Evolutionary conservation across 1,140 invertebrate species (phyloP).

Genomic region (Potamilus streckersoni): DNA sequence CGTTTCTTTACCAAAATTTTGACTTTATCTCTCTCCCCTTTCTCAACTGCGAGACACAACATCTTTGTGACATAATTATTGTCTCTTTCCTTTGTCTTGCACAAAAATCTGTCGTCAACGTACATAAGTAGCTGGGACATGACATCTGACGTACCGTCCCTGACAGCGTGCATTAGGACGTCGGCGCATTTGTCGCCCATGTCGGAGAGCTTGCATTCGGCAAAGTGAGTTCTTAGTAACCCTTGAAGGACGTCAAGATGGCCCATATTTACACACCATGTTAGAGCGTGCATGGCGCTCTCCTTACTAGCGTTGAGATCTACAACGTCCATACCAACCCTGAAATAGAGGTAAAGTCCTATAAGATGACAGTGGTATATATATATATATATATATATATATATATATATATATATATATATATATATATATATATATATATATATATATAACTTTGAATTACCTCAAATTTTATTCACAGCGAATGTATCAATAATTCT

Average conservation of each 20-base stretch:
- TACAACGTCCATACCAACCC: constrained; percentile 7
- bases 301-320: neutral
- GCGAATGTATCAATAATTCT: too few species aligned
- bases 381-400: too few species aligned
- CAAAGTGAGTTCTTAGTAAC: neutral
- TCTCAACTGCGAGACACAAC: constrained; percentile 11
- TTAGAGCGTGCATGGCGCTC: constrained; percentile 5
- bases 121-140: neutral
- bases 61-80: constrained; percentile 4
- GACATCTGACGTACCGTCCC: neutral
- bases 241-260: neutral
- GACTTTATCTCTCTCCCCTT: constrained; percentile 1
- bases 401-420: too few species aligned
- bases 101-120: neutral
- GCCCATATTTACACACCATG: constrained; percentile 9
- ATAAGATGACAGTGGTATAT: too few species aligned
- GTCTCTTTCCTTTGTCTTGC: neutral
- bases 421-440: too few species aligned
- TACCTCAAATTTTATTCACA: too few species aligned
- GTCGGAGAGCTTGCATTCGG: neutral
- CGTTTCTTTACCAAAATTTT: constrained; percentile 1
- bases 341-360: too few species aligned
- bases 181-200: neutral
- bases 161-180: neutral
- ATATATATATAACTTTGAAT: too few species aligned